Conservation (phyloP, 2,888 invertebrate species). For the Agrotis ipsilon region DNA sequence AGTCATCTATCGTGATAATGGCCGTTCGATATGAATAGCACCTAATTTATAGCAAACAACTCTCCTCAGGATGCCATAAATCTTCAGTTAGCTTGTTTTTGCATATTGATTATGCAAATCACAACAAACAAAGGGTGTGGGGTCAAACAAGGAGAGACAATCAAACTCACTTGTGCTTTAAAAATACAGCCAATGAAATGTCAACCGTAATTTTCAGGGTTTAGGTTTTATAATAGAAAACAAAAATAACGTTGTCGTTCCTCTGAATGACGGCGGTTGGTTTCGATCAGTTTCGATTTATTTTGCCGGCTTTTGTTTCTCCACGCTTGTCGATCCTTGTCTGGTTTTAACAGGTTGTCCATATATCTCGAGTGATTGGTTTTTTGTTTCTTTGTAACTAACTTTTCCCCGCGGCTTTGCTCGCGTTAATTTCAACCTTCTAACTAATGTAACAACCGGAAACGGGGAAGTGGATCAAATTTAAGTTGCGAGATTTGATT, state of each 20-base stretch:
- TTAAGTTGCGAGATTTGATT: no score
- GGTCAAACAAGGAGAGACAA: conserved; percentile 30
- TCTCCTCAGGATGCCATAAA: conserved; percentile 45
- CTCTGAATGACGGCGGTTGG: conserved; percentile 12
- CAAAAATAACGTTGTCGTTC: conserved; percentile 23
- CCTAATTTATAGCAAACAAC: conserved; percentile 54
- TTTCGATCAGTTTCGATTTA: conserved; percentile 18
- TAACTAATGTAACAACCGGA: no score
- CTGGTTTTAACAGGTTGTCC: conserved; percentile 5
- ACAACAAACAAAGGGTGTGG: conserved; percentile 27
- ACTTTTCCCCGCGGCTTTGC: no score
- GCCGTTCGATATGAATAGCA: conserved; percentile 43
- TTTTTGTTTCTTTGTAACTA: neutral
- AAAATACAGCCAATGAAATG: conserved; percentile 16
- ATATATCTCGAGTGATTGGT: neutral
- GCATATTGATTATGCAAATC: conserved; percentile 61
- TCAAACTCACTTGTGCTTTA: conserved; percentile 31
- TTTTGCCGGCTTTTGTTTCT: conserved; percentile 16
- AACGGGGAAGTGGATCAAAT: no score
- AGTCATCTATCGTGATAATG: conserved; percentile 51
- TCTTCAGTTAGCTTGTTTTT: conserved; percentile 51
- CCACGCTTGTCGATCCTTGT: conserved; percentile 13
- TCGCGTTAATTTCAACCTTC: no score
- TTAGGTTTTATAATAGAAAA: conserved; percentile 6
- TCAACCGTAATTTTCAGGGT: neutral